These are phyloP conservation scores for Origma solitaria DNA, from an alignment of 2,113 vertebrate species.

Conservation along the genomic window DNA sequence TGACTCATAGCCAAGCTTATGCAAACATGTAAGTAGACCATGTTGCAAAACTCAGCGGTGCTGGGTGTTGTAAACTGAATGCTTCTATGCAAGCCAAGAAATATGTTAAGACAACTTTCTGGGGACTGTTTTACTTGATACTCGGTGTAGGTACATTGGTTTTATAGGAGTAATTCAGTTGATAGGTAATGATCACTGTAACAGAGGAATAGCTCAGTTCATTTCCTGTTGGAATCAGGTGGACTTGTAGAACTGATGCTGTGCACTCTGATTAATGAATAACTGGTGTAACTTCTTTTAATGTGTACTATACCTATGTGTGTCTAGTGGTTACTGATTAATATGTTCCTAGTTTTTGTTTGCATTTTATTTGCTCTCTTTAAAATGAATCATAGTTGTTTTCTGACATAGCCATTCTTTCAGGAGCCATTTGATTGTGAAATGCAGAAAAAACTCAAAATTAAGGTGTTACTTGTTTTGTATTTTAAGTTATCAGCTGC, in stretches of 20 bases:
- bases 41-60: fast-evolving
- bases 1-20: neutral
- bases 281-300: neutral
- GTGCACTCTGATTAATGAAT: neutral
- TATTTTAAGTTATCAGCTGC: neutral
- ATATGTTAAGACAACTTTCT: neutral
- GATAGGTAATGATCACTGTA: neutral
- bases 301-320: neutral
- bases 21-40: neutral
- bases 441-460: neutral
- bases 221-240: neutral
- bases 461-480: neutral
- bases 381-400: neutral
- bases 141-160: neutral
- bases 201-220: neutral
- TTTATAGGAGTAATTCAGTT: neutral
- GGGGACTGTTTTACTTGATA: neutral
- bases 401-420: neutral
- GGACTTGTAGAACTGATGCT: neutral
- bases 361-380: neutral
- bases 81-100: neutral
- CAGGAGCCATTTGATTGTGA: neutral
- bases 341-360: neutral
- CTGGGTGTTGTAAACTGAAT: neutral
- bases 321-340: conserved; percentile 45